phyloP scores from a whole-genome alignment of 2,888 invertebrate species.

The Synanthedon formicaeformis region DNA sequence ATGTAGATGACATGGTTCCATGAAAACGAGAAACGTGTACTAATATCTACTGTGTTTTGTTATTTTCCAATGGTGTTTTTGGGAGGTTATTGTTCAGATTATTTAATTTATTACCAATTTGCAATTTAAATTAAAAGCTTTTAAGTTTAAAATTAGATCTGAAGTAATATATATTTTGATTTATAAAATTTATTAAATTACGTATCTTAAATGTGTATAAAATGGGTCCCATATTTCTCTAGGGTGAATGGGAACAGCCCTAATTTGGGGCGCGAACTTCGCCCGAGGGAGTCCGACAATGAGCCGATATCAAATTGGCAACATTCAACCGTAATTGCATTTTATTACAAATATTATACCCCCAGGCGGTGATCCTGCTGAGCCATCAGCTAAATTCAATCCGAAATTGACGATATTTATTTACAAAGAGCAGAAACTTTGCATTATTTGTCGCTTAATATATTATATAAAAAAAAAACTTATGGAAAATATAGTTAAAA shows the following conservation, averaged over 20 bases:
- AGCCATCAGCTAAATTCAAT: neutral
- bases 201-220: neutral
- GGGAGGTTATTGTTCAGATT: too few relatives aligned
- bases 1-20: too few relatives aligned
- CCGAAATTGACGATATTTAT: neutral
- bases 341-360: constrained; percentile 26
- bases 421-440: neutral
- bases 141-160: neutral
- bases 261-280: constrained; percentile 19
- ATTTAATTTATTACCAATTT: neutral
- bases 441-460: too few relatives aligned
- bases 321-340: constrained; percentile 42
- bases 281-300: constrained; percentile 28
- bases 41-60: too few relatives aligned
- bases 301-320: constrained; percentile 46
- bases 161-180: neutral
- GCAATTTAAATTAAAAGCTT: neutral
- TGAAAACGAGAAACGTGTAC: too few relatives aligned
- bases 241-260: constrained; percentile 2
- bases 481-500: too few relatives aligned
- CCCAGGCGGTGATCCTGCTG: constrained; percentile 9
- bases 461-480: too few relatives aligned
- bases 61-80: too few relatives aligned
- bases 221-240: neutral
- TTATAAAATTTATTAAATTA: neutral